Conservation (phyloP, 2,888 invertebrate genomes). For the Macrophya annulata region DNA sequence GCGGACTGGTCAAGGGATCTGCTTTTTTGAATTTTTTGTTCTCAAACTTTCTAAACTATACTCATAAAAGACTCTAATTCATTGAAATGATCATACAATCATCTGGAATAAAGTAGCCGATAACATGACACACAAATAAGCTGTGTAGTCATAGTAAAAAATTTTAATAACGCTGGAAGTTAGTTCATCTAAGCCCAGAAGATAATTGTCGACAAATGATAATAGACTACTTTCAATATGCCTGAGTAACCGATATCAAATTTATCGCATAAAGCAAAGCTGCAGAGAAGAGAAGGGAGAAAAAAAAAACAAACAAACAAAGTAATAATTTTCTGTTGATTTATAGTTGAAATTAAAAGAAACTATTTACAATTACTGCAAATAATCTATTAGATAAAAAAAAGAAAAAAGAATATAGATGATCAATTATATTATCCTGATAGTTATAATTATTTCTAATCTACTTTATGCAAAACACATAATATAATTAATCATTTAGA, state of each 20-base stretch:
- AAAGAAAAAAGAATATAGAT: not conserved
- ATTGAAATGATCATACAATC: not conserved
- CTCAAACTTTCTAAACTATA: not conserved
- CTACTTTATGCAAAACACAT: not conserved
- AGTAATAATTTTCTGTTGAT: not conserved
- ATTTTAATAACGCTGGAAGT: not conserved
- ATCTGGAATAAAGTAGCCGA: not conserved
- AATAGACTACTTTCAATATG: not conserved
- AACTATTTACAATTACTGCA: not conserved
- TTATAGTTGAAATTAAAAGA: not conserved
- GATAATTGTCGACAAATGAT: not conserved
- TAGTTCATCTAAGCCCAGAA: not conserved
- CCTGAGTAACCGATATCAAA: conserved; percentile 11
- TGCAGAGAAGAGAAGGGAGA: not conserved
- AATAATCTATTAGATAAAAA: not conserved
- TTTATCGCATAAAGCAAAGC: not conserved
- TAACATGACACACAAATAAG: not conserved
- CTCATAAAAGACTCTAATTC: not conserved
- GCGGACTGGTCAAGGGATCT: not conserved
- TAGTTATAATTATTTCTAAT: conserved; percentile 2
- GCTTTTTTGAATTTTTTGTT: not conserved
- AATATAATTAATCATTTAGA: too few species aligned
- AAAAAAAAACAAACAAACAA: not conserved
- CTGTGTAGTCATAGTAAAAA: not conserved
- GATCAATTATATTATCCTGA: conserved; percentile 4